phyloP scores from a whole-genome alignment of 2,113 vertebrate species.

The Trogon melanurus region DNA sequence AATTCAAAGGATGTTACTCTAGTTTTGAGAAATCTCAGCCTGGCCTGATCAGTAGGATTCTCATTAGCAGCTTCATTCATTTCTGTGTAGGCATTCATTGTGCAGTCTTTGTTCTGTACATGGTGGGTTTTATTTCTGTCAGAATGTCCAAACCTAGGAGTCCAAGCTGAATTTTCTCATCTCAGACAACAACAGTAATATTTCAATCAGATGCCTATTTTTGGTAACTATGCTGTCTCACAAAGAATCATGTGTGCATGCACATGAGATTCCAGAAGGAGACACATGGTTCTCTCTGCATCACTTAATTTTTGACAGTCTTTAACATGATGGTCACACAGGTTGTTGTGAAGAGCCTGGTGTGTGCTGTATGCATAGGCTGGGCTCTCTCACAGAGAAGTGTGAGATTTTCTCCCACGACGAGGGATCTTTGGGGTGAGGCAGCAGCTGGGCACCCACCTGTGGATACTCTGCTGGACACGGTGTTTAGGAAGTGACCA shows the following conservation, averaged over 20 bases:
- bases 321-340: neutral
- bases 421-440: rapidly evolving
- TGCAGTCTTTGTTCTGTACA: neutral
- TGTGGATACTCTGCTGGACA: neutral
- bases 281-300: neutral
- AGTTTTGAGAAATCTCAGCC: neutral
- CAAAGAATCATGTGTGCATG: neutral
- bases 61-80: neutral
- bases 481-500: neutral
- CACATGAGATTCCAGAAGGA: neutral
- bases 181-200: neutral
- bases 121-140: neutral
- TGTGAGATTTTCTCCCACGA: neutral
- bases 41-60: neutral
- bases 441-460: neutral
- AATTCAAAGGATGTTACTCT: neutral
- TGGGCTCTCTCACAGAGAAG: neutral
- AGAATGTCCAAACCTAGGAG: neutral
- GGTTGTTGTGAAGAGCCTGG: neutral
- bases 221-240: neutral
- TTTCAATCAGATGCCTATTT: neutral
- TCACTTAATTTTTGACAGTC: neutral
- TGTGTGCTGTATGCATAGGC: neutral
- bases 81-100: neutral
- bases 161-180: neutral